A percentile compares a stretch with the other conserved stretches of the same genome.
Evolutionary conservation across 1,140 invertebrate genomes (phyloP).

Genomic region (Zophobas atratus): DNA sequence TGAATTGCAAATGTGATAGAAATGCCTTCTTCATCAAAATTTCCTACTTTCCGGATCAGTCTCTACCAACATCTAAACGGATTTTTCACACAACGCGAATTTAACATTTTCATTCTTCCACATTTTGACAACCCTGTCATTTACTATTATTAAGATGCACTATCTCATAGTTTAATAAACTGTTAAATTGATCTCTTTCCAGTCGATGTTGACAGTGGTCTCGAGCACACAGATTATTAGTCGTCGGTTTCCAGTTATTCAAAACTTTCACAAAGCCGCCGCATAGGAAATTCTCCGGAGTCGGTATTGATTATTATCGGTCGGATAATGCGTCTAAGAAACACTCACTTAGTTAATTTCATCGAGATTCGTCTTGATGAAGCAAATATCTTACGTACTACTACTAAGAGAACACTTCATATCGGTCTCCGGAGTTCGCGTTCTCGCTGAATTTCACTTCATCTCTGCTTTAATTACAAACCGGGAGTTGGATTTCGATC

Average conservation of each 20-base stretch:
- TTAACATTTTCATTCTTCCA: no score
- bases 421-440: constrained; percentile 31
- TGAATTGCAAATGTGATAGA: no score
- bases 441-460: constrained; percentile 34
- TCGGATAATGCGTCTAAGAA: constrained; percentile 40
- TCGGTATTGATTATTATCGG: constrained; percentile 40
- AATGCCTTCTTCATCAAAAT: no score
- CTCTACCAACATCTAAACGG: no score
- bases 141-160: no score
- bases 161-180: no score
- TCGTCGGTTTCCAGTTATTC: constrained; percentile 4
- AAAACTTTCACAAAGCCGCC: constrained; percentile 35
- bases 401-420: constrained; percentile 27
- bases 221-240: constrained; percentile 19
- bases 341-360: constrained; percentile 42
- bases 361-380: constrained; percentile 39
- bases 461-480: constrained; percentile 37
- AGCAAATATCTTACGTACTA: constrained; percentile 35
- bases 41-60: no score
- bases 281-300: constrained; percentile 19
- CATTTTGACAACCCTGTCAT: no score
- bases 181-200: not conserved
- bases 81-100: no score
- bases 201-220: not conserved
- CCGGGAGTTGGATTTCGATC: constrained; percentile 36